Conservation (phyloP, 1,140 invertebrate species). For the Doryteuthis pealeii region DNA sequence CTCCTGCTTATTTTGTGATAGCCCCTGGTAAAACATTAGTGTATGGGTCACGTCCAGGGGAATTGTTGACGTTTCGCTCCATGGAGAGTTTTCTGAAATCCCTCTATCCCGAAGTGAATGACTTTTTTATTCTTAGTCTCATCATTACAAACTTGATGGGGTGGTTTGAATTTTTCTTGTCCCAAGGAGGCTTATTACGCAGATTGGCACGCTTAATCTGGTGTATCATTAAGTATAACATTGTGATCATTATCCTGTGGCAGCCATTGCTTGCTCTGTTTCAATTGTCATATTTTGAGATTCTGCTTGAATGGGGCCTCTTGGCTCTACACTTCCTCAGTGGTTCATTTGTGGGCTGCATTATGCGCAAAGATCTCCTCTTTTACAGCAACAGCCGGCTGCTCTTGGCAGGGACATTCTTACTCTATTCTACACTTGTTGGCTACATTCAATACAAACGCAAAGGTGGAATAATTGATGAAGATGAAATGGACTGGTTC, state of each 20-base stretch:
- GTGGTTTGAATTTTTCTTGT: slow-evolving; percentile 60
- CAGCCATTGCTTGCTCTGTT: slow-evolving; percentile 57
- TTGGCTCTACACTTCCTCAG: slow-evolving; percentile 46
- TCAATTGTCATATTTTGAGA: slow-evolving; percentile 54
- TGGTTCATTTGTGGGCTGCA: slow-evolving; percentile 38
- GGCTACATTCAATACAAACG: slow-evolving; percentile 29
- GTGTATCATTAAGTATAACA: slow-evolving; percentile 61
- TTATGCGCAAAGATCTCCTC: slow-evolving; percentile 49
- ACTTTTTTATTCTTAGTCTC: slow-evolving; percentile 62
- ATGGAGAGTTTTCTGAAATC: slow-evolving; percentile 62
- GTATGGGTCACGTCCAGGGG: slow-evolving; percentile 59
- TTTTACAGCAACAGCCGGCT: slow-evolving; percentile 34
- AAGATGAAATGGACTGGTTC: slow-evolving; percentile 49
- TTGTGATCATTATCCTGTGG: slow-evolving; percentile 60
- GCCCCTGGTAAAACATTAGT: slow-evolving; percentile 58
- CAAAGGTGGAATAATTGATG: slow-evolving; percentile 28
- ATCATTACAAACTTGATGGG: slow-evolving; percentile 60
- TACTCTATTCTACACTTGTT: slow-evolving; percentile 28
- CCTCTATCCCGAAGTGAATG: slow-evolving; percentile 64
- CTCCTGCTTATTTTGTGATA: slow-evolving; percentile 58
- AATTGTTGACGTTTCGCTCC: slow-evolving; percentile 59
- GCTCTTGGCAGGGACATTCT: slow-evolving; percentile 28
- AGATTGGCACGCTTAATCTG: slow-evolving; percentile 54
- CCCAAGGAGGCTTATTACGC: slow-evolving; percentile 49
- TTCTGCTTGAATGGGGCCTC: slow-evolving; percentile 41